phyloP scores from a whole-genome alignment of 2,113 vertebrate genomes.

The Speoplatyrhinus poulsoni region DNA sequence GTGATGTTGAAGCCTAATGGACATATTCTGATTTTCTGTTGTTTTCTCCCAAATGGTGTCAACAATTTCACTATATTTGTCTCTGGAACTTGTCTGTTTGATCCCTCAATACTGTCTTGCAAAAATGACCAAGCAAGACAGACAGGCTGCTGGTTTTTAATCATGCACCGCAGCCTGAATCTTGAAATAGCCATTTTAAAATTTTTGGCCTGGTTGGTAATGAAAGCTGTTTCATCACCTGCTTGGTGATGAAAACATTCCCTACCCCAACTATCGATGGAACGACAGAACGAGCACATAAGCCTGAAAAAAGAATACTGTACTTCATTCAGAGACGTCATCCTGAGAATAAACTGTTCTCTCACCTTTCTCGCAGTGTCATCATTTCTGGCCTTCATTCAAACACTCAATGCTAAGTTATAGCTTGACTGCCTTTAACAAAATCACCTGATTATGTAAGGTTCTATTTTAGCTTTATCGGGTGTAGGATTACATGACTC shows the following conservation, averaged over 20 bases:
- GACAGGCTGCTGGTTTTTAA: constrained; percentile 17
- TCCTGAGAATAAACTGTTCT: constrained; percentile 58
- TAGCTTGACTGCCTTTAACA: constrained; percentile 48
- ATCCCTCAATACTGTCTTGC: background rate
- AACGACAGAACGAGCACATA: constrained; percentile 23
- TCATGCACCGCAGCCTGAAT: background rate
- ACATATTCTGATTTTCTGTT: background rate
- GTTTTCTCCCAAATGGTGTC: constrained; percentile 6
- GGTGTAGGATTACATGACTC: constrained; percentile 12
- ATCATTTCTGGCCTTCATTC: constrained; percentile 62
- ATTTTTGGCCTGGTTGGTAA: no score
- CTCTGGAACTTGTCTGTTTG: background rate
- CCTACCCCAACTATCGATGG: no score
- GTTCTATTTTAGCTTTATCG: constrained; percentile 52
- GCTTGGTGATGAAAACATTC: no score
- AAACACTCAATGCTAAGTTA: constrained; percentile 43
- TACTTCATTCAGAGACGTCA: constrained; percentile 34
- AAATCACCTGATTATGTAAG: constrained; percentile 63
- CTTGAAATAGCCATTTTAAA: no score
- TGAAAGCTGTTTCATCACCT: no score
- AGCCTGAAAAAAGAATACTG: constrained; percentile 25
- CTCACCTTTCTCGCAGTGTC: constrained; percentile 43
- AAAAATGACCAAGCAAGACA: constrained; percentile 7
- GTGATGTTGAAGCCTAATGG: background rate
- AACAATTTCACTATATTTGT: constrained; percentile 5